These are phyloP conservation scores for Hypsibius dujardini DNA, from an alignment of 1,140 invertebrate genomes.

Conservation along the genomic window DNA sequence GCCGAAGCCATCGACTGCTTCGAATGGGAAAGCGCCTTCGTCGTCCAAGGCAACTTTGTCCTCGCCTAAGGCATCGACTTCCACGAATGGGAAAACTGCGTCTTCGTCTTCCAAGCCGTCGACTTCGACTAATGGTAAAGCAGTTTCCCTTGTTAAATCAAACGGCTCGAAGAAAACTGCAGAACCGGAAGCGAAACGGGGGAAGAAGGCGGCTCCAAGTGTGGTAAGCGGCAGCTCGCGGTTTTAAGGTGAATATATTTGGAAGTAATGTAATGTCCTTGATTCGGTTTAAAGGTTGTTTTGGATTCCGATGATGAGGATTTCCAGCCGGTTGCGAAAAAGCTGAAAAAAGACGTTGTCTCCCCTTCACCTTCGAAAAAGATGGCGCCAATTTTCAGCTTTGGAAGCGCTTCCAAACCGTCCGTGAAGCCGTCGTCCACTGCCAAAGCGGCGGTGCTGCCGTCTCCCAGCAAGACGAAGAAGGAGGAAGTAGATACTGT, in stretches of 20 bases:
- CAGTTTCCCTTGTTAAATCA: too few relatives aligned
- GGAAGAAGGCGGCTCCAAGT: too few relatives aligned
- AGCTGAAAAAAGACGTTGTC: background rate
- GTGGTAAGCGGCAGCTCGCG: too few relatives aligned
- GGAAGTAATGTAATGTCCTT: too few relatives aligned
- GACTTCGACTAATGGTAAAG: background rate
- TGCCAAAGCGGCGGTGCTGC: background rate
- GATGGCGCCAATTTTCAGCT: too few relatives aligned
- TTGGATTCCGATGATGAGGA: conserved; percentile 1
- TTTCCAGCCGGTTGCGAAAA: background rate
- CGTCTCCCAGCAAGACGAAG: too few relatives aligned
- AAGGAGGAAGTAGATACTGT: too few relatives aligned
- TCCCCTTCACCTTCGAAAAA: too few relatives aligned
- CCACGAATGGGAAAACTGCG: background rate
- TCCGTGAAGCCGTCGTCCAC: background rate
- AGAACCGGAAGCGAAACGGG: too few relatives aligned
- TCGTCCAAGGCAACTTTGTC: background rate
- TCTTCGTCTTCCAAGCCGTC: background rate
- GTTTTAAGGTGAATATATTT: background rate
- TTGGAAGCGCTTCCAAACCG: too few relatives aligned
- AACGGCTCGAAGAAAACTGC: too few relatives aligned
- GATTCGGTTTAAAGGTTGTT: too few relatives aligned
- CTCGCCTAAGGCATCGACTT: background rate
- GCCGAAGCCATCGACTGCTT: conserved; percentile 19
- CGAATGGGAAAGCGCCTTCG: background rate